phyloP scores from a whole-genome alignment of 2,888 invertebrate species.

The Drosophila mettleri region DNA sequence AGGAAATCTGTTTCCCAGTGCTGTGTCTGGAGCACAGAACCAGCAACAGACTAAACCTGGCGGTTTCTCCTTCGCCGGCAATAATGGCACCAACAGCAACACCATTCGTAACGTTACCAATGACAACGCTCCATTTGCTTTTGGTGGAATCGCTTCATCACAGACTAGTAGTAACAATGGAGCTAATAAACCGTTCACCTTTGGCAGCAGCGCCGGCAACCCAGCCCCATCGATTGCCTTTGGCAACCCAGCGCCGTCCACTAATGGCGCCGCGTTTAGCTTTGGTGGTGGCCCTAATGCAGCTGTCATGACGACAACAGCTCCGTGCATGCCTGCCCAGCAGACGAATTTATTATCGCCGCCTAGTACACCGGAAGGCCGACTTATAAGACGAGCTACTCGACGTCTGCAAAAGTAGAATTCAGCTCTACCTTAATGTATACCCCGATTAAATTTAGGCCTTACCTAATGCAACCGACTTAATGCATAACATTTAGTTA shows the following conservation, averaged over 20 bases:
- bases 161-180: slow-evolving; percentile 23
- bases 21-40: slow-evolving; percentile 43
- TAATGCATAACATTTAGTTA: not conserved
- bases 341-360: slow-evolving; percentile 62
- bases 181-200: slow-evolving; percentile 61
- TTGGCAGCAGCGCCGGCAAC: slow-evolving; percentile 44
- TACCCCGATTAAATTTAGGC: not conserved
- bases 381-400: slow-evolving; percentile 79
- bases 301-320: slow-evolving; percentile 18
- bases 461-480: not conserved
- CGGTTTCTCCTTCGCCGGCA: slow-evolving; percentile 62
- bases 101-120: slow-evolving; percentile 11
- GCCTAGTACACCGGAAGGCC: slow-evolving; percentile 52
- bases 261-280: slow-evolving; percentile 50
- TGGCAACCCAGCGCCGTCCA: slow-evolving; percentile 30
- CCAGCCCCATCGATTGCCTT: slow-evolving; percentile 48
- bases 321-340: slow-evolving; percentile 36
- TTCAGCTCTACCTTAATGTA: not conserved
- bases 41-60: slow-evolving; percentile 33
- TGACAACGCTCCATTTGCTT: slow-evolving; percentile 58
- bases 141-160: slow-evolving; percentile 40
- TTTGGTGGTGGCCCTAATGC: slow-evolving; percentile 46
- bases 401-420: slow-evolving; percentile 76
- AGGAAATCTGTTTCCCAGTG: slow-evolving; percentile 65
- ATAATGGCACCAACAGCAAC: slow-evolving; percentile 16